Conservation (phyloP, 2,888 invertebrate genomes). For the Erebia palarica region DNA sequence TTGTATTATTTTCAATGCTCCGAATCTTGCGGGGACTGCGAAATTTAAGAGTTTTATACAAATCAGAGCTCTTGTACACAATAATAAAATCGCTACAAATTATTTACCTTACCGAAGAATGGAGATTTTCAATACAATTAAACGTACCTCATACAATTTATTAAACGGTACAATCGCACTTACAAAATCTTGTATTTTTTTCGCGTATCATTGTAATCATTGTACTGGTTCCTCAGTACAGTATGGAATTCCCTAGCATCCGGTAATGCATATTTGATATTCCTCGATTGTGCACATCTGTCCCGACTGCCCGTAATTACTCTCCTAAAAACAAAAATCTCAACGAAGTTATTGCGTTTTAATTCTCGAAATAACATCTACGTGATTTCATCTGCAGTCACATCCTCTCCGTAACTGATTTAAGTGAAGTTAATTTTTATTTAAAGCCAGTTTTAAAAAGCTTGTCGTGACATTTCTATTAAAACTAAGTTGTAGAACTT, state of each 20-base stretch:
- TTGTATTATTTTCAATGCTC: too few relatives aligned
- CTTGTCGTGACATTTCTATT: conserved; percentile 9
- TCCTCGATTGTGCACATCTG: conserved; percentile 28
- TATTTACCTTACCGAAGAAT: too few relatives aligned
- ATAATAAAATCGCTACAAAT: too few relatives aligned
- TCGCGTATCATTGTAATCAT: background rate
- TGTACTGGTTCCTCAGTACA: background rate
- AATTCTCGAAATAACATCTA: conserved; percentile 20
- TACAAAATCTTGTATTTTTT: background rate
- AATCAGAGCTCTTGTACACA: too few relatives aligned
- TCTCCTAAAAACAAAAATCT: conserved; percentile 28
- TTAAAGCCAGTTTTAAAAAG: background rate
- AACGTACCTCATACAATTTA: background rate
- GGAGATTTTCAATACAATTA: too few relatives aligned
- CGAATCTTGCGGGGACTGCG: too few relatives aligned
- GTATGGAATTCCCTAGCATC: conserved; percentile 20
- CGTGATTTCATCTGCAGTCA: conserved; percentile 9
- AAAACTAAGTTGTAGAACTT: background rate
- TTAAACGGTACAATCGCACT: background rate
- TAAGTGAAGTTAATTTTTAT: background rate
- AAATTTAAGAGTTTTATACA: too few relatives aligned
- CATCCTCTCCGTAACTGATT: background rate
- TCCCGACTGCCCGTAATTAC: conserved; percentile 32
- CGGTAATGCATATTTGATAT: conserved; percentile 42
- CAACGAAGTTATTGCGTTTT: conserved; percentile 33